phyloP scores from a whole-genome alignment of 2,113 vertebrate genomes.

The Pogona vitticeps region DNA sequence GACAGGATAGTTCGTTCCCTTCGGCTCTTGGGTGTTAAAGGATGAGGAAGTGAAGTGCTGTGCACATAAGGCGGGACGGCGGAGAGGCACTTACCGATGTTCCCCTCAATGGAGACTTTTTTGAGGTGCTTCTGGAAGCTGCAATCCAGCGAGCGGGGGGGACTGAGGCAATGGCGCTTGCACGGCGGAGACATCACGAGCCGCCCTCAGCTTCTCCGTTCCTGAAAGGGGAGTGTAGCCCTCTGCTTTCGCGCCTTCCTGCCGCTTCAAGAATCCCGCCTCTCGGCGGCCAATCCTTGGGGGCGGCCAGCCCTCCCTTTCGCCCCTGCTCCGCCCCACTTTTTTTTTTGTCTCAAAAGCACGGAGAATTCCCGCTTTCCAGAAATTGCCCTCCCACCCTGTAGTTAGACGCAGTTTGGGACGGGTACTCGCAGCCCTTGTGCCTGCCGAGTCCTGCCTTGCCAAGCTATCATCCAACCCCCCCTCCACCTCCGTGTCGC shows the following conservation, averaged over 20 bases:
- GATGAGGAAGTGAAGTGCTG: too few relatives aligned
- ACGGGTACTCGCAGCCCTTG: accelerated
- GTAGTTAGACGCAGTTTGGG: background rate
- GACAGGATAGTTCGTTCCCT: background rate
- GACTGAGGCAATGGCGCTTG: slow-evolving; percentile 69
- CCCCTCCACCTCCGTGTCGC: too few relatives aligned
- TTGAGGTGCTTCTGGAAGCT: slow-evolving; percentile 75
- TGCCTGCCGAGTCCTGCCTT: too few relatives aligned
- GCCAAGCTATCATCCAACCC: too few relatives aligned
- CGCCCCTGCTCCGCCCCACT: too few relatives aligned
- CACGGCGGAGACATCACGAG: slow-evolving; percentile 78
- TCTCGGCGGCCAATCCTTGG: background rate
- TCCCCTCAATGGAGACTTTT: slow-evolving; percentile 86
- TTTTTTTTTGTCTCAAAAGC: too few relatives aligned
- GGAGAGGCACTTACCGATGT: slow-evolving; percentile 79
- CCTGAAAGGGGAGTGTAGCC: accelerated
- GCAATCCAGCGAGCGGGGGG: slow-evolving; percentile 49
- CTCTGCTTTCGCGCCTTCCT: background rate
- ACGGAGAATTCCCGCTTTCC: background rate
- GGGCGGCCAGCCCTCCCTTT: background rate
- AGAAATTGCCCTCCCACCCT: background rate
- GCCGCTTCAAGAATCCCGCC: background rate
- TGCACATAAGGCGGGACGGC: too few relatives aligned
- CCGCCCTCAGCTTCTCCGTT: too few relatives aligned
- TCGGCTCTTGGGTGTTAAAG: background rate